These are phyloP conservation scores for Creontiades dilutus DNA, from an alignment of 2,888 invertebrate genomes.

Conservation along the genomic window DNA sequence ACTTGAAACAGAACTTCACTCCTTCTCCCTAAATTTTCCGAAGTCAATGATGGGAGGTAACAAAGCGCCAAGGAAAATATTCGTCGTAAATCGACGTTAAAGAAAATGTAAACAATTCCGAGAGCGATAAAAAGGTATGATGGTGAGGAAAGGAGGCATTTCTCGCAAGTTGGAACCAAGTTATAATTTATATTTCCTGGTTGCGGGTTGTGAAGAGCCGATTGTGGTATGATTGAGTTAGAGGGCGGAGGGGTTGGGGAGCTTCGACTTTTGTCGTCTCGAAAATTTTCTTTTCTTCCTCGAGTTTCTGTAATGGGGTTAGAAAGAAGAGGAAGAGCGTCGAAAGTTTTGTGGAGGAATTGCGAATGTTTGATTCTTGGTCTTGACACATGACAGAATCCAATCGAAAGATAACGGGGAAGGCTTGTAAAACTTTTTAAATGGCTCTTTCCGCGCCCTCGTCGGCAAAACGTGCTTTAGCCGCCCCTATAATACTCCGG, in stretches of 20 bases:
- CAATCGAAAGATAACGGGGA: conserved; percentile 69
- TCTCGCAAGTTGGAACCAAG: conserved; percentile 64
- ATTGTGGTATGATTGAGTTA: conserved; percentile 71
- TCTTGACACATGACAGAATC: conserved; percentile 71
- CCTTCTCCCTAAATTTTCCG: background rate
- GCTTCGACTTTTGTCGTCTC: conserved; percentile 63
- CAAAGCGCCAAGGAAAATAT: background rate
- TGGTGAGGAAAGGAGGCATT: background rate
- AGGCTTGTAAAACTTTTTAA: conserved; percentile 71
- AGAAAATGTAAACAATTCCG: conserved; percentile 33
- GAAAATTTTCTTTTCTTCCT: conserved; percentile 67
- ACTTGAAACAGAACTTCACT: no score
- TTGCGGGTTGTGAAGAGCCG: conserved; percentile 62
- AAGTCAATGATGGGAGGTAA: background rate
- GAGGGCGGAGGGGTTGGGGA: conserved; percentile 5
- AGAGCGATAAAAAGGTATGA: conserved; percentile 34
- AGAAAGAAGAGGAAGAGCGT: conserved; percentile 50
- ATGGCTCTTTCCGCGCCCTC: conserved; percentile 58
- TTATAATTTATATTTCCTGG: conserved; percentile 71
- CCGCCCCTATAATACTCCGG: conserved; percentile 16
- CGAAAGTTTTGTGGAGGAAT: conserved; percentile 60
- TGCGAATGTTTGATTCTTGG: conserved; percentile 70
- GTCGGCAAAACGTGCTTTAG: conserved; percentile 33
- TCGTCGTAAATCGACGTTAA: conserved; percentile 7
- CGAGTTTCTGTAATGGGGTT: conserved; percentile 63